Conservation (phyloP, 2,888 invertebrate genomes). For the Tridacna crocea region DNA sequence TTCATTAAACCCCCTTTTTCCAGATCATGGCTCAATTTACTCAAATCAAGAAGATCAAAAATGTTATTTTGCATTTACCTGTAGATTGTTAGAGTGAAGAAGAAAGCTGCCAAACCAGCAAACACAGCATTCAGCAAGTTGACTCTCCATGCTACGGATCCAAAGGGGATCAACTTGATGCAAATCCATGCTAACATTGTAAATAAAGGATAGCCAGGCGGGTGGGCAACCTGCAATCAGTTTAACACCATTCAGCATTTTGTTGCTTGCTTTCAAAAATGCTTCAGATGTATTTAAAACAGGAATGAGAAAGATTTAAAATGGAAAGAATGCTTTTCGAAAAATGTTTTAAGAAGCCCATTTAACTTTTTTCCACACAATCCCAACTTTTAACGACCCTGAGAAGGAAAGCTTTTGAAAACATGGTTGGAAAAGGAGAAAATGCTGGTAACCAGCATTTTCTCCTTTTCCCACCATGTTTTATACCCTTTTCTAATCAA, state of each 20-base stretch:
- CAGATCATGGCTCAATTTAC: too few species aligned
- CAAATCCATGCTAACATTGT: conserved; percentile 74
- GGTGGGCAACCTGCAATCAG: conserved; percentile 81
- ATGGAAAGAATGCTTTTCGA: too few species aligned
- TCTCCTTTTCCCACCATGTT: background rate
- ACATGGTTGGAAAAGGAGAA: background rate
- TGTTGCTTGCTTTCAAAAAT: background rate
- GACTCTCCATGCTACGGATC: conserved; percentile 79
- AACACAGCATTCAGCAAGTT: conserved; percentile 77
- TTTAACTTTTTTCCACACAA: too few species aligned
- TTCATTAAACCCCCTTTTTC: too few species aligned
- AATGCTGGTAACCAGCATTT: background rate
- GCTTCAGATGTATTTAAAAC: too few species aligned
- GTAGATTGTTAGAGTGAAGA: conserved; percentile 69
- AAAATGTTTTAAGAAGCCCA: too few species aligned
- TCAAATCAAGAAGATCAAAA: too few species aligned
- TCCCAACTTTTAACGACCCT: too few species aligned
- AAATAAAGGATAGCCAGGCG: conserved; percentile 83
- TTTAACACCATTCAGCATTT: background rate
- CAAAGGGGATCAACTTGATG: conserved; percentile 72
- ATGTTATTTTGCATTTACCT: conserved; percentile 58
- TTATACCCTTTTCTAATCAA: too few species aligned
- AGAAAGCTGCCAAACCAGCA: conserved; percentile 68
- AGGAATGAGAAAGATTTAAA: too few species aligned
- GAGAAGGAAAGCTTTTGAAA: too few species aligned